A percentile compares a stretch with the other conserved stretches of the same genome.
These are phyloP conservation scores for Sminthopsis crassicaudata DNA, from an alignment of 2,113 vertebrate genomes.

Conservation along the genomic window DNA sequence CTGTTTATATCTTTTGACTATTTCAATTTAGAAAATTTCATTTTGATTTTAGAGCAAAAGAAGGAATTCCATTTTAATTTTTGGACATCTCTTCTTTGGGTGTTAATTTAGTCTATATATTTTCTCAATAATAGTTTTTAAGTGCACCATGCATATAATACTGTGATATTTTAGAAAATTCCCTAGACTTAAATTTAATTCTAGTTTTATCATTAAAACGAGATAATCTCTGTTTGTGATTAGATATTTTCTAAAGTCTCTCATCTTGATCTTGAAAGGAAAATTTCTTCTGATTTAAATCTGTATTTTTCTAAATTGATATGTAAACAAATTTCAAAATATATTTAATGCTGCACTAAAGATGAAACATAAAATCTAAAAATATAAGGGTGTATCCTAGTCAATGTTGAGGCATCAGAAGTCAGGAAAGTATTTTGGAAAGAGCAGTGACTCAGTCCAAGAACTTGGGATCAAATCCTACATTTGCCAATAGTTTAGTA, in stretches of 20 bases:
- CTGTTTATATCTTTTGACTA: background rate
- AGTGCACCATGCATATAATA: background rate
- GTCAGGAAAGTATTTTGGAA: background rate
- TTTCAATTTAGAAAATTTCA: background rate
- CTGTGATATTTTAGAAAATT: background rate
- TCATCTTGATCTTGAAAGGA: background rate
- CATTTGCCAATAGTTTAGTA: background rate
- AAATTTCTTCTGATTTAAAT: background rate
- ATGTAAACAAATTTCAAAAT: constrained; percentile 51
- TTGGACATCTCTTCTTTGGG: background rate
- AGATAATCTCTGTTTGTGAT: background rate
- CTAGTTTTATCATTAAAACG: background rate
- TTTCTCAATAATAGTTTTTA: constrained; percentile 52
- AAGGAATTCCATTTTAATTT: constrained; percentile 40
- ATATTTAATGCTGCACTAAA: background rate
- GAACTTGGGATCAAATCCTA: background rate
- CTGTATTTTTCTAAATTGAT: constrained; percentile 24
- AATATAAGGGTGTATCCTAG: constrained; percentile 27
- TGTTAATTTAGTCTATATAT: background rate
- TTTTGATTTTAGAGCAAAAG: constrained; percentile 35
- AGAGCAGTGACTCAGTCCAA: background rate
- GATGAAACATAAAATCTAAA: background rate
- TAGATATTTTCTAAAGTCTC: background rate
- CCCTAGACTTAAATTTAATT: background rate
- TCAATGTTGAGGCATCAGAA: constrained; percentile 29